phyloP scores from a whole-genome alignment of 1,140 invertebrate genomes.

The Drosophila chauvacae region DNA sequence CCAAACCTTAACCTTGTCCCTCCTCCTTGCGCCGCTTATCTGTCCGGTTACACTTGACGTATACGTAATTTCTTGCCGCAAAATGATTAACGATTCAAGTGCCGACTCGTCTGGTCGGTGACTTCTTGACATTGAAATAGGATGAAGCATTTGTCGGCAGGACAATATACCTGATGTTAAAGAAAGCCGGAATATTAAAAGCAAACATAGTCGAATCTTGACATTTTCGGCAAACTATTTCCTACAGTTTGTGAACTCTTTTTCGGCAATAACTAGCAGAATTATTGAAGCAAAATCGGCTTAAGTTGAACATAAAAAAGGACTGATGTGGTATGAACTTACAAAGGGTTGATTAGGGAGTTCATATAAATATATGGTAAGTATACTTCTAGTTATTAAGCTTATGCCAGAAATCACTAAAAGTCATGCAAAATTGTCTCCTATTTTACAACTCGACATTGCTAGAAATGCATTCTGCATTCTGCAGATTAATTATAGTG shows the following conservation, averaged over 20 bases:
- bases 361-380: not conserved
- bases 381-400: too few species aligned
- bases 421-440: too few species aligned
- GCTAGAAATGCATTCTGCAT: too few species aligned
- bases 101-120: constrained; percentile 29
- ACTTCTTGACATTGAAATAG: constrained; percentile 57
- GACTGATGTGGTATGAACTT: not conserved
- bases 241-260: not conserved
- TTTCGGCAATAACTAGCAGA: not conserved
- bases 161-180: not conserved
- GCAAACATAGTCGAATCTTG: not conserved
- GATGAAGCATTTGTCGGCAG: constrained; percentile 35
- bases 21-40: constrained; percentile 55
- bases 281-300: not conserved
- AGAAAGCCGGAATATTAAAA: not conserved
- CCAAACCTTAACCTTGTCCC: constrained; percentile 59
- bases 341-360: not conserved
- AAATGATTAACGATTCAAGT: constrained; percentile 69
- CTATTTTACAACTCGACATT: too few species aligned
- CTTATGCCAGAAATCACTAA: not conserved
- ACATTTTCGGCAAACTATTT: not conserved
- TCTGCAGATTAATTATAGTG: not conserved
- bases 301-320: not conserved
- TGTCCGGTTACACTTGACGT: constrained; percentile 73
- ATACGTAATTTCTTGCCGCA: constrained; percentile 69